Conservation (phyloP, 2,888 invertebrate genomes). For the Crocallis elinguaria region DNA sequence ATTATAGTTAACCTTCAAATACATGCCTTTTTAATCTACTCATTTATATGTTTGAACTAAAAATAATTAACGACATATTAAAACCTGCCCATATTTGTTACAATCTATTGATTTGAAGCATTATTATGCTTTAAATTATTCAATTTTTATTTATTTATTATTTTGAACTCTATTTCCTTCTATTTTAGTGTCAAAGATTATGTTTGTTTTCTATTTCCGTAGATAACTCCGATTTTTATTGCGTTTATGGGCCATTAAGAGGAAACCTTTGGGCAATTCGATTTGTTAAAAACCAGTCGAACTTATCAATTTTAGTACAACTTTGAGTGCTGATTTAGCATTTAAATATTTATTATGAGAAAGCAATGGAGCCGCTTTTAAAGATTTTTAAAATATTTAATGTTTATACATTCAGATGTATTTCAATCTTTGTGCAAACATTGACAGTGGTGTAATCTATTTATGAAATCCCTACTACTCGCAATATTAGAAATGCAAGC, state of each 20-base stretch:
- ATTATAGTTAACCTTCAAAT: too few relatives aligned
- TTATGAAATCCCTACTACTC: too few relatives aligned
- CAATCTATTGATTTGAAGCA: neutral
- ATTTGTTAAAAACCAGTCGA: slow-evolving; percentile 36
- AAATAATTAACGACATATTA: neutral
- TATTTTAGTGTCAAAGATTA: slow-evolving; percentile 3
- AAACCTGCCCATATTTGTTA: neutral
- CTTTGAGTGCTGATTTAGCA: slow-evolving; percentile 22
- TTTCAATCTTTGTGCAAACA: neutral
- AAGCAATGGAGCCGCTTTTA: neutral
- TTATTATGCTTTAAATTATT: neutral
- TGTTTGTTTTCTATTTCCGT: slow-evolving; percentile 24
- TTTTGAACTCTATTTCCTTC: slow-evolving; percentile 9
- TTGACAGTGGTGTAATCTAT: neutral
- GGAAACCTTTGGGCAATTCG: slow-evolving; percentile 24
- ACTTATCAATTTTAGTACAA: slow-evolving; percentile 29
- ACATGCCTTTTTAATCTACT: neutral
- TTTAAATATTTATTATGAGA: slow-evolving; percentile 24
- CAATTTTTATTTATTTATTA: neutral
- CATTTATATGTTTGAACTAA: neutral
- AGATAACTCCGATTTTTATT: slow-evolving; percentile 32
- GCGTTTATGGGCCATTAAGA: slow-evolving; percentile 37
- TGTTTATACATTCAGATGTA: neutral
- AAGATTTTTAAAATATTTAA: neutral
- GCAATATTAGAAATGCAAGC: too few relatives aligned